Conservation (phyloP, 1,140 invertebrate genomes). For the Trachymyrmex cornetzi region DNA sequence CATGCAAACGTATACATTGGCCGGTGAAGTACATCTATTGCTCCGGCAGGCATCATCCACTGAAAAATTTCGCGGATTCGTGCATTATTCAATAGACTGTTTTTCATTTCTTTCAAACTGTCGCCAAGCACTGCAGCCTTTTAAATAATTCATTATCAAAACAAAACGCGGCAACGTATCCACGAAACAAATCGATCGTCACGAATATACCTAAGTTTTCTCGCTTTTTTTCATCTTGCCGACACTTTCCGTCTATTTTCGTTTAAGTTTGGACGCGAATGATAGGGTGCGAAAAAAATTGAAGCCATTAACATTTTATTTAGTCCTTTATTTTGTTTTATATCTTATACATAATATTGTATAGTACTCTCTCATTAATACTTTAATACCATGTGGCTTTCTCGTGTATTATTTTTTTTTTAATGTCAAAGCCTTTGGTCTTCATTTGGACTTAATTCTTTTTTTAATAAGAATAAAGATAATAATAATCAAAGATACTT, state of each 20-base stretch:
- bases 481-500: not conserved
- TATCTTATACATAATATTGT: not conserved
- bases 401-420: not conserved
- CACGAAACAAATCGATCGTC: conserved; percentile 57
- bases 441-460: not conserved
- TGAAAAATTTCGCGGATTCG: conserved; percentile 26
- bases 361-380: not conserved
- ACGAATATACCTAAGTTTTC: not conserved
- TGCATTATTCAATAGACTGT: conserved; percentile 66
- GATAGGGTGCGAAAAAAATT: not conserved
- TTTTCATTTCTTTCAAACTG: conserved; percentile 65
- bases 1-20: not conserved
- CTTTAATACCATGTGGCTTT: not conserved
- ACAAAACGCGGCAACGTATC: conserved; percentile 50
- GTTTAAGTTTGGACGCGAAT: not conserved
- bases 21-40: not conserved
- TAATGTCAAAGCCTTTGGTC: not conserved
- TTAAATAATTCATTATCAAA: conserved; percentile 74
- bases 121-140: conserved; percentile 47
- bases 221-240: not conserved
- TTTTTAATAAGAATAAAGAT: not conserved
- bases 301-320: not conserved
- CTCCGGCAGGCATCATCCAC: not conserved
- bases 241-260: conserved; percentile 14
- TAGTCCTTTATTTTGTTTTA: not conserved